Evolutionary conservation across 2,888 invertebrate genomes (phyloP).

Genomic region (Drosophila paranaensis): DNA sequence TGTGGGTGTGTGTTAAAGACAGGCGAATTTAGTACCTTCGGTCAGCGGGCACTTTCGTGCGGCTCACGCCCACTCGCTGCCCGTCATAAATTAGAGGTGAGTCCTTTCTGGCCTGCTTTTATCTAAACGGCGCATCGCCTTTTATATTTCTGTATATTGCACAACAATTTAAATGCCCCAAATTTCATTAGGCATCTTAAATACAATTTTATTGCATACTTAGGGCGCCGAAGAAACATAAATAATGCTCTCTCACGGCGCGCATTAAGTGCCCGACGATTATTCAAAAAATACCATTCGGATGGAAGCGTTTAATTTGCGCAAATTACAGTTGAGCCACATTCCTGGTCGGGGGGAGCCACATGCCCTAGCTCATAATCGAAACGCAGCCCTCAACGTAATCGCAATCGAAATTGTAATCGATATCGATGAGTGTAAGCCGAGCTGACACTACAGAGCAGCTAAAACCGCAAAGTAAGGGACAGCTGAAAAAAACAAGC

Average conservation of each 20-base stretch:
- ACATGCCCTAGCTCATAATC: slow-evolving; percentile 24
- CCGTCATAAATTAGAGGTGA: slow-evolving; percentile 67
- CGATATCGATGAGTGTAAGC: slow-evolving; percentile 35
- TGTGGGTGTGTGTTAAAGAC: slow-evolving; percentile 28
- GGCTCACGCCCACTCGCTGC: slow-evolving; percentile 27
- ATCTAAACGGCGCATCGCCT: slow-evolving; percentile 46
- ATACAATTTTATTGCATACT: slow-evolving; percentile 71
- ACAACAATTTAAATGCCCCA: slow-evolving; percentile 66
- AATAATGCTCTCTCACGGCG: slow-evolving; percentile 30
- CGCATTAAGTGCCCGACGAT: slow-evolving; percentile 42
- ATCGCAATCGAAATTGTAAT: slow-evolving; percentile 33
- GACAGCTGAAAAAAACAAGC: neutral
- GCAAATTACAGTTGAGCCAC: slow-evolving; percentile 38
- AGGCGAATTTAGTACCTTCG: slow-evolving; percentile 32
- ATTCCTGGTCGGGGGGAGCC: neutral
- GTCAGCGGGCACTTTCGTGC: slow-evolving; percentile 17
- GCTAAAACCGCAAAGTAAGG: slow-evolving; percentile 14
- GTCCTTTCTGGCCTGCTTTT: slow-evolving; percentile 51
- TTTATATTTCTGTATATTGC: slow-evolving; percentile 45
- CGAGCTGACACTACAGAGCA: slow-evolving; percentile 8
- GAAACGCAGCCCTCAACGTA: slow-evolving; percentile 28
- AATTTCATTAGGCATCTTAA: slow-evolving; percentile 64
- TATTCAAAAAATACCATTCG: slow-evolving; percentile 57
- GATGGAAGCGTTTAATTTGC: slow-evolving; percentile 51
- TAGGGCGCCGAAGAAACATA: slow-evolving; percentile 35